phyloP scores from a whole-genome alignment of 2,797 vertebrate species.

The Borostomias antarcticus region DNA sequence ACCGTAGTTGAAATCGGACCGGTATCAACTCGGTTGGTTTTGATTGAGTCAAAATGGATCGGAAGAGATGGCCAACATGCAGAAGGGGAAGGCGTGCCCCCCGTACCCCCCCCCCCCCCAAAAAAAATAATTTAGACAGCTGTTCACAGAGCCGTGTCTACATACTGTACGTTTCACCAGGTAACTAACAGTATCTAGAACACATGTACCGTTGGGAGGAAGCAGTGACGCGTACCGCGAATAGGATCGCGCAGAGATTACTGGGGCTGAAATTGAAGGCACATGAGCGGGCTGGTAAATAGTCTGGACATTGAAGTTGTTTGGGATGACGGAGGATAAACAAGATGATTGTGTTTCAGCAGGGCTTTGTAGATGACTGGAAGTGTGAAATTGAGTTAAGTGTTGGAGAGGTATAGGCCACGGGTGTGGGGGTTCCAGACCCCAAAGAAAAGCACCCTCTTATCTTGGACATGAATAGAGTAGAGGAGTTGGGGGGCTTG shows the following conservation, averaged over 20 bases:
- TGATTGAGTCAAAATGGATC: background rate
- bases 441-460: slow-evolving; percentile 58
- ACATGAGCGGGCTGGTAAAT: slow-evolving; percentile 68
- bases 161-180: slow-evolving; percentile 3
- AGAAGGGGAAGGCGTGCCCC: too few species aligned
- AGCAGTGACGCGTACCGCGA: slow-evolving; percentile 46
- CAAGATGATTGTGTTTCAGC: slow-evolving; percentile 76
- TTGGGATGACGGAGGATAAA: slow-evolving; percentile 74
- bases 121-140: slow-evolving; percentile 6
- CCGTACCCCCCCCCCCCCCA: slow-evolving; percentile 7
- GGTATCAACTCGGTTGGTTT: too few species aligned
- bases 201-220: slow-evolving; percentile 17
- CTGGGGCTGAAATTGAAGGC: slow-evolving; percentile 64
- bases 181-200: slow-evolving; percentile 12
- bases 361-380: slow-evolving; percentile 70
- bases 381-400: slow-evolving; percentile 83
- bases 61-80: background rate
- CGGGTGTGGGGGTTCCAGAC: slow-evolving; percentile 60
- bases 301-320: slow-evolving; percentile 57
- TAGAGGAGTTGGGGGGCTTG: slow-evolving; percentile 46
- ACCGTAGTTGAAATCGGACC: slow-evolving; percentile 27
- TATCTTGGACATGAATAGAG: slow-evolving; percentile 71
- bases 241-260: slow-evolving; percentile 43
- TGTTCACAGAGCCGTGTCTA: slow-evolving; percentile 1
- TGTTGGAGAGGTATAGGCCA: slow-evolving; percentile 64